These are phyloP conservation scores for Pseudococcus viburni DNA, from an alignment of 2,888 invertebrate species.

Conservation along the genomic window DNA sequence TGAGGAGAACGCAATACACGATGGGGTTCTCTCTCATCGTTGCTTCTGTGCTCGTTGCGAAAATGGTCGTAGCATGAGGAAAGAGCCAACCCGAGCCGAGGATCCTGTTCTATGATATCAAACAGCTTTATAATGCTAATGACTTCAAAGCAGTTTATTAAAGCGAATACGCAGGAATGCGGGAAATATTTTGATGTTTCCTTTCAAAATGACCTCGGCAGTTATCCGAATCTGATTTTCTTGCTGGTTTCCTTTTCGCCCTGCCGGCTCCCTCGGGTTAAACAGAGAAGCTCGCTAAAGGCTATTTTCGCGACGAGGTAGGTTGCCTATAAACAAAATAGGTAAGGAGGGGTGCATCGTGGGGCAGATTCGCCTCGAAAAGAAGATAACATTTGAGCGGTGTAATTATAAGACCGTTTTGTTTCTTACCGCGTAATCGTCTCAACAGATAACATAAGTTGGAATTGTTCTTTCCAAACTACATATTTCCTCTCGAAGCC, in stretches of 20 bases:
- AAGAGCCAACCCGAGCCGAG: not conserved
- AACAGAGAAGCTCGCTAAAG: slow-evolving; percentile 2
- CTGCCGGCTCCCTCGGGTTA: not conserved
- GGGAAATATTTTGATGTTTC: slow-evolving; percentile 57
- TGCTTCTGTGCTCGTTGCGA: not conserved
- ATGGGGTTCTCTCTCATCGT: not conserved
- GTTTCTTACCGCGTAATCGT: slow-evolving; percentile 49
- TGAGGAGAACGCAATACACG: not conserved
- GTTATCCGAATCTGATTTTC: slow-evolving; percentile 52
- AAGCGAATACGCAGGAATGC: slow-evolving; percentile 34
- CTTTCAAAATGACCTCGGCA: slow-evolving; percentile 52
- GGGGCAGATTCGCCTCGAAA: not conserved
- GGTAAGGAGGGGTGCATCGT: too few species aligned
- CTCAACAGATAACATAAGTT: slow-evolving; percentile 47
- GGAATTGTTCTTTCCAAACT: slow-evolving; percentile 43
- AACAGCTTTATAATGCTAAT: slow-evolving; percentile 57
- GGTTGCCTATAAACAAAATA: not conserved
- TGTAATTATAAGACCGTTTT: slow-evolving; percentile 52
- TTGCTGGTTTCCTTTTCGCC: slow-evolving; percentile 33
- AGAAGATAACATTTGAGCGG: slow-evolving; percentile 42
- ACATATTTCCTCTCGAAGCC: slow-evolving; percentile 22
- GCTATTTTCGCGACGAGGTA: not conserved
- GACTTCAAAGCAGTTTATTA: slow-evolving; percentile 55
- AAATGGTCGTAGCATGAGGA: not conserved
- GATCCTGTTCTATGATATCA: slow-evolving; percentile 48